Percentiles rank a stretch among this genome's conserved stretches.
Evolutionary conservation across 1,140 invertebrate genomes (phyloP).

Genomic region (Liolophura sinensis): DNA sequence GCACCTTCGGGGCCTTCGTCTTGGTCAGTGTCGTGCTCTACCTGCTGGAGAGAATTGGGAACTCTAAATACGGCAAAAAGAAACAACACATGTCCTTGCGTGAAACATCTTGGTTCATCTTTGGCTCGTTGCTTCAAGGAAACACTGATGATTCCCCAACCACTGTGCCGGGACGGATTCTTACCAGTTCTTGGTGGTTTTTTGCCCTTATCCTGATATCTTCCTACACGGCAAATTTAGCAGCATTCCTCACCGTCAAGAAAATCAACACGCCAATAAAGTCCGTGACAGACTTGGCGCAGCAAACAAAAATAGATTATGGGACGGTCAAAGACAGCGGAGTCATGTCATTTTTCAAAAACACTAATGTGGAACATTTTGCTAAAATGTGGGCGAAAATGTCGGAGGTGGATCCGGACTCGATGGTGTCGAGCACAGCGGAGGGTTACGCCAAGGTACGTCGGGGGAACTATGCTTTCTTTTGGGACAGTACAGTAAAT

Average conservation of each 20-base stretch:
- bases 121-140: slow-evolving; percentile 52
- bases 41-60: slow-evolving; percentile 80
- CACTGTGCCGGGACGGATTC: slow-evolving; percentile 31
- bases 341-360: slow-evolving; percentile 63
- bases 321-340: slow-evolving; percentile 53
- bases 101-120: slow-evolving; percentile 57
- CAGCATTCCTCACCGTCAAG: slow-evolving; percentile 58
- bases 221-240: slow-evolving; percentile 59
- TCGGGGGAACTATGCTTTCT: slow-evolving; percentile 54
- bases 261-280: slow-evolving; percentile 59
- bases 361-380: slow-evolving; percentile 94
- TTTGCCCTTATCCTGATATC: slow-evolving; percentile 58
- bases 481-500: slow-evolving; percentile 57
- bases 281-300: slow-evolving; percentile 55
- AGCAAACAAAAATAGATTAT: slow-evolving; percentile 55
- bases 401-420: slow-evolving; percentile 46
- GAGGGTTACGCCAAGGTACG: slow-evolving; percentile 48
- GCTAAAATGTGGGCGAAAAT: slow-evolving; percentile 88
- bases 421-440: slow-evolving; percentile 44
- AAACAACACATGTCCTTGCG: slow-evolving; percentile 41
- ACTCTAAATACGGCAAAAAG: slow-evolving; percentile 81
- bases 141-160: slow-evolving; percentile 11
- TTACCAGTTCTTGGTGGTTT: slow-evolving; percentile 58
- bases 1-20: slow-evolving; percentile 49
- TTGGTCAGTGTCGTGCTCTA: slow-evolving; percentile 94